Percentiles rank a stretch among this genome's conserved stretches.
Evolutionary conservation across 1,140 invertebrate genomes (phyloP).

Genomic region (Nephila pilipes): DNA sequence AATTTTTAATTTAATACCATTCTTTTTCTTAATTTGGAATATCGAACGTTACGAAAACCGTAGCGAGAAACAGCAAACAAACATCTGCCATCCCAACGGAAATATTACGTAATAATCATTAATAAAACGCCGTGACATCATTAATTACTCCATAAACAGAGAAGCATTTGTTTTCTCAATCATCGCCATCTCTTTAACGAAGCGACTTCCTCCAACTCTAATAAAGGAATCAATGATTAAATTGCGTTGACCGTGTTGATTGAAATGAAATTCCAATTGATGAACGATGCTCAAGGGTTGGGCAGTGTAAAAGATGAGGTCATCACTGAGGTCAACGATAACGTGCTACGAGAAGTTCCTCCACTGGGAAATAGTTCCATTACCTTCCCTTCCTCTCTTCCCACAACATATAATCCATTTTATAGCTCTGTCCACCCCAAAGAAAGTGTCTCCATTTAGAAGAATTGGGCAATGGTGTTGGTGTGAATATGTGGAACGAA

Average conservation of each 20-base stretch:
- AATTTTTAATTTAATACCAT: no score
- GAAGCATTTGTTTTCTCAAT: neutral
- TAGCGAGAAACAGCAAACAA: neutral
- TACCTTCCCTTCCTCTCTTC: neutral
- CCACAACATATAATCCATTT: neutral
- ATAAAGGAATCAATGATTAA: slow-evolving; percentile 2
- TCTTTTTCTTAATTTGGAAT: no score
- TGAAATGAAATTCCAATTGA: neutral
- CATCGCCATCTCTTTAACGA: neutral
- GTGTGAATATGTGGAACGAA: slow-evolving; percentile 1
- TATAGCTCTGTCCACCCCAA: slow-evolving; percentile 2
- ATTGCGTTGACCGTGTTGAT: neutral
- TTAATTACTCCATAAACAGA: neutral
- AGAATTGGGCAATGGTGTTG: neutral
- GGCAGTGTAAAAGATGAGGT: neutral
- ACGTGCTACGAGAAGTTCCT: neutral
- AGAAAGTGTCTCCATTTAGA: slow-evolving; percentile 11
- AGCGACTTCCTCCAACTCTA: neutral
- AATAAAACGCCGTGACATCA: neutral
- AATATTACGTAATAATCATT: neutral
- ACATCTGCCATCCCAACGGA: neutral
- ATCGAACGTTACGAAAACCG: neutral
- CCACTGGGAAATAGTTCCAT: neutral
- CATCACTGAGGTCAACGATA: neutral
- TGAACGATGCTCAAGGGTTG: neutral